Conservation (phyloP, 2,797 vertebrate species). For the Darevskia mixta region DNA sequence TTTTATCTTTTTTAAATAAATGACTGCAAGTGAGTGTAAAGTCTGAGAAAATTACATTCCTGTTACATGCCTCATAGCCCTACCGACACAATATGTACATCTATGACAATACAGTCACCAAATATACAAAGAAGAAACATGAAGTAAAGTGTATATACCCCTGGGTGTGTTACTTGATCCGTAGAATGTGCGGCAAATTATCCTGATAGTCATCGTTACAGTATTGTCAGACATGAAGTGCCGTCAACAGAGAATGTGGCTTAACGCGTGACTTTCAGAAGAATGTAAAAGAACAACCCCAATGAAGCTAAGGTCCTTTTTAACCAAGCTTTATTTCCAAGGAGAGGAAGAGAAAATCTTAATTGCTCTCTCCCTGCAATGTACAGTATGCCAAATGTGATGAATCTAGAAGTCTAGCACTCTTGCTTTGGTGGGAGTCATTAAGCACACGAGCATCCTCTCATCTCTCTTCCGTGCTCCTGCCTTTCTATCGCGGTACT, state of each 20-base stretch:
- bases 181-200: conserved; percentile 79
- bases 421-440: conserved; percentile 68
- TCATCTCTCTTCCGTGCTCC: conserved; percentile 62
- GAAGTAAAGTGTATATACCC: conserved; percentile 85
- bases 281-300: conserved; percentile 71
- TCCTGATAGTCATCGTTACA: conserved; percentile 82
- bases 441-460: conserved; percentile 63
- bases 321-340: conserved; percentile 71
- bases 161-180: conserved; percentile 80
- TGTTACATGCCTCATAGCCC: conserved; percentile 92
- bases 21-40: conserved; percentile 92
- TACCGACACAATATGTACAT: conserved; percentile 98
- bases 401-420: conserved; percentile 72
- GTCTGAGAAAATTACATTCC: conserved; percentile 92
- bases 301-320: conserved; percentile 69
- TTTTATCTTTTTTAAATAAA: conserved; percentile 87
- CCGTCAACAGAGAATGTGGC: conserved; percentile 79
- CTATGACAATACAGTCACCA: conserved; percentile 99
- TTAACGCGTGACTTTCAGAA: conserved; percentile 74
- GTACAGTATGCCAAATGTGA: conserved; percentile 67
- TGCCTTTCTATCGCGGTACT: conserved; percentile 66
- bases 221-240: conserved; percentile 88
- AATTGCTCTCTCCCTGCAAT: conserved; percentile 47
- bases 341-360: conserved; percentile 64
- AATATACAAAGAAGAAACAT: conserved; percentile 97